Percentiles rank a stretch among this genome's conserved stretches.
These are phyloP conservation scores for Centropristis striata DNA, from an alignment of 2,113 vertebrate genomes.

Conservation along the genomic window DNA sequence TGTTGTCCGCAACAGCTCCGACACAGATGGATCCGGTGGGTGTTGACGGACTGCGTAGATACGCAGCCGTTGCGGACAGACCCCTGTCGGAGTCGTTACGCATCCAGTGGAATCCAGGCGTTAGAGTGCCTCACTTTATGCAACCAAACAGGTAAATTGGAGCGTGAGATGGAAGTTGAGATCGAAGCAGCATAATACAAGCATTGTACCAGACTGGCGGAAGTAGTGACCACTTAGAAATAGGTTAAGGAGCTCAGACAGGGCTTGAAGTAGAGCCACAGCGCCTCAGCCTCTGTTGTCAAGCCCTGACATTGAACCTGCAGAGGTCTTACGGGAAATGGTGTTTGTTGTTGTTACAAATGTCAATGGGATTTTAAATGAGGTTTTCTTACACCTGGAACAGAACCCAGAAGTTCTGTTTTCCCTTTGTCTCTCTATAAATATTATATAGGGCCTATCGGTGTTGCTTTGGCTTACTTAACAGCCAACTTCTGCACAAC, in stretches of 20 bases:
- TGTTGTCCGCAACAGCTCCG: no score
- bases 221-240: background rate
- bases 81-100: no score
- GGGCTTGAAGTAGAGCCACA: background rate
- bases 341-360: no score
- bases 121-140: background rate
- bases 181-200: background rate
- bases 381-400: background rate
- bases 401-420: background rate
- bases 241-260: conserved; percentile 1
- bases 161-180: background rate
- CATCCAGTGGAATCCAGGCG: no score
- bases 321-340: background rate
- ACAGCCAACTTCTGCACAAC: background rate
- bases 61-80: no score
- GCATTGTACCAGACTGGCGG: background rate
- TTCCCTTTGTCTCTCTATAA: background rate
- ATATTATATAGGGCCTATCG: background rate
- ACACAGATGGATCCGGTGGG: no score
- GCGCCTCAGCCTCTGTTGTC: no score
- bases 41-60: no score
- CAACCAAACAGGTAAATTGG: background rate
- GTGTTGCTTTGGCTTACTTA: background rate
- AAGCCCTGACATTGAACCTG: background rate
- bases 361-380: background rate